These are phyloP conservation scores for Micropoecilia bifurca DNA, from an alignment of 2,797 vertebrate species.

Conservation along the genomic window DNA sequence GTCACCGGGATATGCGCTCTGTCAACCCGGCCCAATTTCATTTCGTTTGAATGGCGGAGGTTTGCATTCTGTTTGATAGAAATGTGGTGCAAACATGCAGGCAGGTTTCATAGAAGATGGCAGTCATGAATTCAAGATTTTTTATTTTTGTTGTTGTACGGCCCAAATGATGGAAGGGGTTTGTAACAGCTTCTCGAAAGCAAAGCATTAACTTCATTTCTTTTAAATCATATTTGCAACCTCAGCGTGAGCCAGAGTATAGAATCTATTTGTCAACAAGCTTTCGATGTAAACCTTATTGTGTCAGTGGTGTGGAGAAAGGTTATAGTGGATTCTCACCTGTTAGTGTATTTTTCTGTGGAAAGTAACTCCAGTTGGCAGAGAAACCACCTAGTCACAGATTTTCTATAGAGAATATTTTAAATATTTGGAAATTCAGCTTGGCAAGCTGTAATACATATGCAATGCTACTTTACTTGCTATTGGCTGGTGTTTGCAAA, in stretches of 20 bases:
- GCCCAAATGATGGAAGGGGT: neutral
- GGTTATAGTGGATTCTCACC: neutral
- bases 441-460: neutral
- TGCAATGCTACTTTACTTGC: neutral
- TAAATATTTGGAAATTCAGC: neutral
- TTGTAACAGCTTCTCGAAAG: neutral
- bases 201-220: neutral
- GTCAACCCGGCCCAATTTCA: slow-evolving; percentile 73
- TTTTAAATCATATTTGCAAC: neutral
- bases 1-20: slow-evolving; percentile 54
- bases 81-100: slow-evolving; percentile 18
- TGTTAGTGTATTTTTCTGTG: neutral
- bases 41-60: slow-evolving; percentile 50
- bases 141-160: slow-evolving; percentile 37
- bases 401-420: neutral
- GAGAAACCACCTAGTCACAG: neutral
- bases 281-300: neutral
- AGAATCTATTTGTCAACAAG: neutral
- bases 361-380: neutral
- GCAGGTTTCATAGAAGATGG: slow-evolving; percentile 28
- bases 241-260: neutral
- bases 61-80: slow-evolving; percentile 55
- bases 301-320: neutral
- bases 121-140: slow-evolving; percentile 18
- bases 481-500: neutral